Conservation (phyloP, 2,113 vertebrate genomes). For the Phasianus colchicus region DNA sequence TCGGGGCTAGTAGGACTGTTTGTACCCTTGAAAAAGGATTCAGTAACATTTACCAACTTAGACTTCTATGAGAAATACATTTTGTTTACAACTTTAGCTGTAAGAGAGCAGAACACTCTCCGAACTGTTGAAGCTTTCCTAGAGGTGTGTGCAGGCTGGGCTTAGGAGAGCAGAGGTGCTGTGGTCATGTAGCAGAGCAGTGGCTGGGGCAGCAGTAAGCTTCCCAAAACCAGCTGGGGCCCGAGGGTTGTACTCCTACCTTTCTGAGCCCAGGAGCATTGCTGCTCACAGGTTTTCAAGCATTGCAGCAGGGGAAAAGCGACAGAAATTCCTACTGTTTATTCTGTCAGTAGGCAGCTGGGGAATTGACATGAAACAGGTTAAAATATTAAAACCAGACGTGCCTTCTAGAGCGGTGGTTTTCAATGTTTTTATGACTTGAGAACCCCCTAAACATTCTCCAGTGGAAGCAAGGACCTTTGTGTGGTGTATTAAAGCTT, state of each 20-base stretch:
- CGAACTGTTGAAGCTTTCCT: not conserved
- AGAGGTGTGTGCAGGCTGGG: not conserved
- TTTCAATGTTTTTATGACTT: slow-evolving; percentile 30
- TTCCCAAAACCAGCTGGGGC: not conserved
- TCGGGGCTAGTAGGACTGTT: not conserved
- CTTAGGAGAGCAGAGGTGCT: not conserved
- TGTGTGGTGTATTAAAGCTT: not conserved
- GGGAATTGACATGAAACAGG: slow-evolving; percentile 29
- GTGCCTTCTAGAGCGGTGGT: not conserved
- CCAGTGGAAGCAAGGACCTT: not conserved
- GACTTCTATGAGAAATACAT: not conserved
- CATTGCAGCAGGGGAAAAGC: not conserved
- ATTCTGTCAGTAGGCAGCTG: slow-evolving; percentile 9
- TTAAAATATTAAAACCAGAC: slow-evolving; percentile 12
- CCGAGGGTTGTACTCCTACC: rapidly evolving
- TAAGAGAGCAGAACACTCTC: not conserved
- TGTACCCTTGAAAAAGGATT: slow-evolving; percentile 18
- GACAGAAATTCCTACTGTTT: not conserved
- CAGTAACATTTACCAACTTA: not conserved
- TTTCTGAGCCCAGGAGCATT: not conserved
- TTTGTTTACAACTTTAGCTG: not conserved
- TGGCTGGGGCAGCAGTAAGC: not conserved
- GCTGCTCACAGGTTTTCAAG: not conserved
- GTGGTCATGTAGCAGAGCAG: not conserved
- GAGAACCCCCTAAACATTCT: not conserved